Percentiles rank a stretch among this genome's conserved stretches.
Conservation (phyloP, 2,113 vertebrate species). For the Odobenus rosmarus region DNA sequence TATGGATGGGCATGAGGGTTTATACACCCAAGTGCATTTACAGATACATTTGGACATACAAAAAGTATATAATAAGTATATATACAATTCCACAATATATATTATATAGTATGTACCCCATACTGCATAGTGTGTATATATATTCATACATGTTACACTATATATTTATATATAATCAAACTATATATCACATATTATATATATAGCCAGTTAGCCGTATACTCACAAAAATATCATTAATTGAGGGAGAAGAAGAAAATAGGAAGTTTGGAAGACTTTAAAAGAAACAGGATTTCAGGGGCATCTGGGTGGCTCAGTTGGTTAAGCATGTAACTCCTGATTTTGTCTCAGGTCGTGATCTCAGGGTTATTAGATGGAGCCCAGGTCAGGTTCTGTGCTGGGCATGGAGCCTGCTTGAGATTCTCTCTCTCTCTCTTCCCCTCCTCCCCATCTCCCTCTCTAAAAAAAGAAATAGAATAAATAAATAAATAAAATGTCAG, state of each 20-base stretch:
- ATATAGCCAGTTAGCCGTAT: neutral
- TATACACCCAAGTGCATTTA: neutral
- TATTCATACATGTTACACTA: neutral
- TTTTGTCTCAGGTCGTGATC: neutral
- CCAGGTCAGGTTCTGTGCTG: neutral
- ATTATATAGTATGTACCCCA: rapidly evolving
- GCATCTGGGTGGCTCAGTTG: neutral
- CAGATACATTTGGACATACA: neutral
- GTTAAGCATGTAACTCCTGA: neutral
- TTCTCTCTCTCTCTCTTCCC: neutral
- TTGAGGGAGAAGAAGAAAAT: neutral
- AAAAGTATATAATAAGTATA: neutral
- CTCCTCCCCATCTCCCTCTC: neutral
- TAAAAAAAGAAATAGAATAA: neutral
- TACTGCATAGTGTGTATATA: neutral
- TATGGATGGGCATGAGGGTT: neutral
- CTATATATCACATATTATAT: neutral
- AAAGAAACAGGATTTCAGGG: neutral
- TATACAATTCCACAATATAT: neutral
- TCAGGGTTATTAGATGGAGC: neutral
- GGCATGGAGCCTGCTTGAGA: neutral
- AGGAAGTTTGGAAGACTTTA: neutral
- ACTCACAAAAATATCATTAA: neutral
- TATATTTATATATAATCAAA: neutral
- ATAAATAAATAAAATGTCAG: neutral